Base-by-base conservation (phyloP, 2,888 invertebrate species). In the Gortyna flavago region DNA sequence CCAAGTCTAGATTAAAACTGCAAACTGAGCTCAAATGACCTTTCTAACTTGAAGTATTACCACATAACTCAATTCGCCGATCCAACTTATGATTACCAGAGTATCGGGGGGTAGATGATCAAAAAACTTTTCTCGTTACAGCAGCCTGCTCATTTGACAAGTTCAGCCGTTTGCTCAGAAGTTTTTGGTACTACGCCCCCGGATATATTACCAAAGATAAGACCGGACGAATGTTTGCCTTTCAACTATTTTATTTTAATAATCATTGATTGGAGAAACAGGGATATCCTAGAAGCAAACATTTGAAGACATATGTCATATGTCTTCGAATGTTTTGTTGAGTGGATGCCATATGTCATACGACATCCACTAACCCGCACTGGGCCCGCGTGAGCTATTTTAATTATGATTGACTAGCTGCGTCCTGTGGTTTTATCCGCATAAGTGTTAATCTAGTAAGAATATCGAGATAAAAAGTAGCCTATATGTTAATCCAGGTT, bases 121-220 rank as follows among this genome's bases (percentile, higher is more conserved):
- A 94, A 92, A 92, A 93, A 95, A 95, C 87, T 95, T 95, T 95
- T 94, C 95, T 95, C 94, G 94, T 95, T 95, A 94, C 90, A 76
- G 61, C 48, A 82, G 81, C 90, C 90, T 92, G 92, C 92, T 94
- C 94, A 94, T 94, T 93, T 93, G 94, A 93, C 93, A 93, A 93
- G 89, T 93, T 91, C 86, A 91, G 91, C 91, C 90, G 89, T 89
- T 88, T 86, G 84, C 59, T 79, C 65, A 75, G 77, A 89, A 91
- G 88, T 90, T 90, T 90, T 89, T 87, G 87, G 89, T 87, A 83
- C 79, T 78, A 86, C 75, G 88, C 87, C 76, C 72, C 73, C 67
- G 88, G 87, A 89, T 89, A 89, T 89, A 88, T 88, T 87, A 67
- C 66, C 29, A 38, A 59, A 80, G 88, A 88, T 88, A 86, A 80